These are phyloP conservation scores for Drosophila colorata DNA, from an alignment of 2,888 invertebrate genomes.

Conservation along the genomic window DNA sequence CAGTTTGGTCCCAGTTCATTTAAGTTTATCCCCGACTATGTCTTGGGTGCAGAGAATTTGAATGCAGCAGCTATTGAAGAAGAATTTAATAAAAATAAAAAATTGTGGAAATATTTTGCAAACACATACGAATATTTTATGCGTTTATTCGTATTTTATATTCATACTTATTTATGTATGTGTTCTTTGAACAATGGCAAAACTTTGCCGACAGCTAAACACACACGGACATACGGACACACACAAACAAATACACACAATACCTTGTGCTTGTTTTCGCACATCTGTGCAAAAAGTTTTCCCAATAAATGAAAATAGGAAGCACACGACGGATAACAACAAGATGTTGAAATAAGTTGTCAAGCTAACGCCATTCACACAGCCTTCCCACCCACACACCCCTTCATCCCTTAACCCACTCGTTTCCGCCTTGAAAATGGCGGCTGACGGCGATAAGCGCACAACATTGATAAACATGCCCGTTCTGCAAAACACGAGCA, in stretches of 20 bases:
- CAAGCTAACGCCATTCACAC: conserved; percentile 59
- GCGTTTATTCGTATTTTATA: conserved; percentile 25
- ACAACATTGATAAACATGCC: conserved; percentile 77
- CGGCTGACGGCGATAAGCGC: conserved; percentile 71
- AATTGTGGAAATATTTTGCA: conserved; percentile 31
- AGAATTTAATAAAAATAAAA: conserved; percentile 48
- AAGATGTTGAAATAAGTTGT: conserved; percentile 80
- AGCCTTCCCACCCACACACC: background rate
- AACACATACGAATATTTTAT: conserved; percentile 13
- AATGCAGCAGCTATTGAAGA: conserved; percentile 6
- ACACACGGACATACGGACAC: conserved; percentile 8
- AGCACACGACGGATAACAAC: conserved; percentile 62
- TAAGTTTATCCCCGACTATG: conserved; percentile 14
- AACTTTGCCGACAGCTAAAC: conserved; percentile 70
- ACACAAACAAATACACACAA: background rate
- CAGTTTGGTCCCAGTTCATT: conserved; percentile 12
- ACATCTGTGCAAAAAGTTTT: conserved; percentile 75
- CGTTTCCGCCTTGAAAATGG: conserved; percentile 53
- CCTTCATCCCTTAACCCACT: background rate
- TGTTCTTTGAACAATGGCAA: conserved; percentile 52
- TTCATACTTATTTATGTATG: conserved; percentile 52
- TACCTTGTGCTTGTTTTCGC: conserved; percentile 50
- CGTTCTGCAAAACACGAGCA: conserved; percentile 19
- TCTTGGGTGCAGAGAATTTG: conserved; percentile 5
- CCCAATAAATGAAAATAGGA: conserved; percentile 78